Evolutionary conservation across 2,113 vertebrate species (phyloP).

Genomic region (Coptodon bakossiorum): DNA sequence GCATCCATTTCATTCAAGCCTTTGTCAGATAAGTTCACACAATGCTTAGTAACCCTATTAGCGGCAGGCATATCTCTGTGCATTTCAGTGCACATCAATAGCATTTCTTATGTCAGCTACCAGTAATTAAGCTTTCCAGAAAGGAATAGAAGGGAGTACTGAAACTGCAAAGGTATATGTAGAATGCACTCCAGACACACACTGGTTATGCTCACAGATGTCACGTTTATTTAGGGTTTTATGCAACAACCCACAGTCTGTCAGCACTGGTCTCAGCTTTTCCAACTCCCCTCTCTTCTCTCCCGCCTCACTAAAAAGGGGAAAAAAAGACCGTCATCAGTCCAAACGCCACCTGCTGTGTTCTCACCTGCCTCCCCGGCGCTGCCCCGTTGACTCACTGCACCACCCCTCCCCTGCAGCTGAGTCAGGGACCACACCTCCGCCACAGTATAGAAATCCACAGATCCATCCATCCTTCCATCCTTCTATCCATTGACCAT

Average conservation of each 20-base stretch:
- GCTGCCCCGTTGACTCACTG: accelerated
- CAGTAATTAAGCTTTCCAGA: background rate
- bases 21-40: background rate
- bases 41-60: background rate
- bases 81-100: background rate
- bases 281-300: background rate
- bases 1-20: background rate
- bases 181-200: background rate
- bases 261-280: background rate
- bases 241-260: background rate
- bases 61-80: background rate
- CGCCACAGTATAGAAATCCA: background rate
- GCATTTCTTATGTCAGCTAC: background rate
- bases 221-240: background rate
- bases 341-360: background rate
- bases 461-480: background rate
- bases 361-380: accelerated
- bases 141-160: background rate
- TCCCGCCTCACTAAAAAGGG: background rate
- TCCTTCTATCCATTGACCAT: background rate
- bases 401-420: too few relatives aligned
- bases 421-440: background rate
- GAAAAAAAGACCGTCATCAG: background rate
- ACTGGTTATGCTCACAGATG: background rate
- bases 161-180: background rate